Evolutionary conservation across 2,888 invertebrate genomes (phyloP).

Genomic region (Mycalesis mineus): DNA sequence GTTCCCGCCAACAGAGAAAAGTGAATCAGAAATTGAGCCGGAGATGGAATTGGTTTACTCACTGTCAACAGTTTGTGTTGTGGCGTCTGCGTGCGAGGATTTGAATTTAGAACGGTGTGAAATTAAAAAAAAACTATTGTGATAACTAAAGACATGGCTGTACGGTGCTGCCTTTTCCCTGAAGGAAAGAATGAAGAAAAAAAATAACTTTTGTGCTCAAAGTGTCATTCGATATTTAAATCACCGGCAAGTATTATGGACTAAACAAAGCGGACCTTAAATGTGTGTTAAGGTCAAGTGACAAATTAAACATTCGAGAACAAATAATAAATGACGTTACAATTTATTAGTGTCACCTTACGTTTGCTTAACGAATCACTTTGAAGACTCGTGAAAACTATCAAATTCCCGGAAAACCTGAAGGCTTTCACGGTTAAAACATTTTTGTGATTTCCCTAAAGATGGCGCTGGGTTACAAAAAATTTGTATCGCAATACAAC

Average conservation of each 20-base stretch:
- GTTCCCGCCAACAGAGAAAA: slow-evolving; percentile 67
- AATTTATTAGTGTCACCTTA: slow-evolving; percentile 22
- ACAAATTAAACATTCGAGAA: slow-evolving; percentile 18
- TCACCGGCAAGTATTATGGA: not conserved
- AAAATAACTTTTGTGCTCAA: not conserved
- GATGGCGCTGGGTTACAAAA: slow-evolving; percentile 36
- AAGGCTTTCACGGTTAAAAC: slow-evolving; percentile 27
- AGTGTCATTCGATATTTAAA: not conserved
- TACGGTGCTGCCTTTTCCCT: too few relatives aligned
- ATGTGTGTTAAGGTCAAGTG: slow-evolving; percentile 25
- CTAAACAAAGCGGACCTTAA: slow-evolving; percentile 14
- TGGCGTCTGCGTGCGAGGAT: slow-evolving; percentile 47
- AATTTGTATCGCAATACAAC: not conserved
- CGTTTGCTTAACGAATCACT: not conserved
- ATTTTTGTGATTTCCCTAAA: slow-evolving; percentile 19
- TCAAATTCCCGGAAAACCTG: not conserved
- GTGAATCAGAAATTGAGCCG: slow-evolving; percentile 61
- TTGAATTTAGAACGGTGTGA: slow-evolving; percentile 15
- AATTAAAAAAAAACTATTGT: too few relatives aligned
- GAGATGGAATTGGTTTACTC: slow-evolving; percentile 57
- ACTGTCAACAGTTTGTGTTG: slow-evolving; percentile 68
- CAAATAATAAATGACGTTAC: slow-evolving; percentile 12
- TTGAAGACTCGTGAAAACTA: slow-evolving; percentile 5
- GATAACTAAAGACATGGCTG: too few relatives aligned
- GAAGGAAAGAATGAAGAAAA: too few relatives aligned